Conservation (phyloP, 1,140 invertebrate species). For the Ganaspis sp. region DNA sequence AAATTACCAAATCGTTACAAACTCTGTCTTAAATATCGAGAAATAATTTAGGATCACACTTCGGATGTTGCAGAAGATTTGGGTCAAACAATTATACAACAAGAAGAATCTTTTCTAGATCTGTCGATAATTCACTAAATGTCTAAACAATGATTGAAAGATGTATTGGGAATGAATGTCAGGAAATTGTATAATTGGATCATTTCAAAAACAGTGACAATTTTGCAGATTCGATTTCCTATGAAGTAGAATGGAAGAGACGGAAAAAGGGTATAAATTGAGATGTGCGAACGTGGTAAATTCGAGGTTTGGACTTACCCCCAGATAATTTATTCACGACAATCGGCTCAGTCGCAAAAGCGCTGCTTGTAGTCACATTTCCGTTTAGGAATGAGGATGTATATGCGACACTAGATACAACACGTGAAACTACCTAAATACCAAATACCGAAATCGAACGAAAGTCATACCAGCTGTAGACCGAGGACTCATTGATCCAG, state of each 20-base stretch:
- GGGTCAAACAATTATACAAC: too few relatives aligned
- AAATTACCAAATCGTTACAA: too few relatives aligned
- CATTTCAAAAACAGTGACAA: not conserved
- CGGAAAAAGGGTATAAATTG: conserved; percentile 1
- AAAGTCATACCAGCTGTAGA: conserved; percentile 54
- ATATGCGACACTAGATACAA: conserved; percentile 35
- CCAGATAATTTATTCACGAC: conserved; percentile 12
- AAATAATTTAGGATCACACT: too few relatives aligned
- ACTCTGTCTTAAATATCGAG: too few relatives aligned
- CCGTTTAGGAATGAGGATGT: conserved; percentile 29
- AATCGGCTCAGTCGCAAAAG: conserved; percentile 28
- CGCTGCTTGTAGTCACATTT: conserved; percentile 38
- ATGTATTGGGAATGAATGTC: too few relatives aligned
- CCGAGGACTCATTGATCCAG: conserved; percentile 59
- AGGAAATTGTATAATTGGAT: too few relatives aligned
- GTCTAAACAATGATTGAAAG: too few relatives aligned
- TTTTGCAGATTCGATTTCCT: not conserved
- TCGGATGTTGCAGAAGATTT: too few relatives aligned
- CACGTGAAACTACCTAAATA: conserved; percentile 49
- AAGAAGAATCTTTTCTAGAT: too few relatives aligned
- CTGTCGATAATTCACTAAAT: too few relatives aligned
- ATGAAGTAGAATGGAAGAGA: not conserved
- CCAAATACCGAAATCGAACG: conserved; percentile 46
- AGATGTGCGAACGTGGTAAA: conserved; percentile 14
- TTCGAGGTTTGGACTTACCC: not conserved